Evolutionary conservation across 2,888 invertebrate species (phyloP), one percentile per base, ranked within the genome.

Genomic region (Dione vanillae): DNA sequence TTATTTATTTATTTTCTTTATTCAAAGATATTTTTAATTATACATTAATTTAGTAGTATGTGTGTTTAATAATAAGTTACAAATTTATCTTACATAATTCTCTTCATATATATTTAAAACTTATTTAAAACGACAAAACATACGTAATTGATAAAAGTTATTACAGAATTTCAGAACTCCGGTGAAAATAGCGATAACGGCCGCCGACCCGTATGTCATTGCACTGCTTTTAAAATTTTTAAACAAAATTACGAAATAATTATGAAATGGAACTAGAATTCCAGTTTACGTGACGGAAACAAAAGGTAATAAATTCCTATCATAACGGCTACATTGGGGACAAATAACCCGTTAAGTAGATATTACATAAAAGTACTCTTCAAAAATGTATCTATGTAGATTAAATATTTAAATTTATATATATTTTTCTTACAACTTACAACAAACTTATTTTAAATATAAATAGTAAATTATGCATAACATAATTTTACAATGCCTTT

Each of bases 161-260:
- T 65, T 65, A 61, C 62, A 66, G 56, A 71, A 47, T 69, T 72
- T 58, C 69, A 69, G 71, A 41, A 61, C 65, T 65, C 40, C 37
- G 56, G 70, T 70, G 70, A 73, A 73, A 73, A 73, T 40, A 41
- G 6, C 27, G 73, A 73, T 70, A 59, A 69, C 54, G 51, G 41
- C 69, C 45, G 6, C 16, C 37, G 35, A 67, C 73, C 73, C 73
- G 67, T 70, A 73, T 73, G 56, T 58, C 45, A 16, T 64, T 64
- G 14, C 51, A 49, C 40, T 8, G 19, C 14, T 68, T 70, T 54
- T 49, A 58, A 20, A 40, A 35, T 61, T 62, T 54, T 40, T 40
- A 65, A 65, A 16, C n/a, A 6, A 56, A 43, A 27, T 69, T 64
- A 64, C 66, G 20, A 51, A 19, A 54, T 20, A 14, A 45, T 73